Base-by-base conservation (phyloP, 2,888 invertebrate genomes). In the Cephus sareptanus region DNA sequence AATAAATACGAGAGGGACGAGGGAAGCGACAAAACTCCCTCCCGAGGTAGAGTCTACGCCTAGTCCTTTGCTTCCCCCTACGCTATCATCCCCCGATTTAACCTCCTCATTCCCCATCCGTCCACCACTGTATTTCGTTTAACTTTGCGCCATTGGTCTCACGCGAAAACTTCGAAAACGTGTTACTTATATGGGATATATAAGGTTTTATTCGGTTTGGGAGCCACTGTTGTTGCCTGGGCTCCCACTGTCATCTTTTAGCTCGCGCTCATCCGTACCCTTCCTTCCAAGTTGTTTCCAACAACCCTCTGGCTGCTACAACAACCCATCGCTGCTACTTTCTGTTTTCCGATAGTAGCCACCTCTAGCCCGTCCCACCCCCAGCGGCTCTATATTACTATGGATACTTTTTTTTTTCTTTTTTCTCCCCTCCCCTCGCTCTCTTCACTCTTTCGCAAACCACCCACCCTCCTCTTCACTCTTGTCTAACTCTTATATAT, bases 221-320 rank as follows among this genome's bases (percentile, higher is more conserved):
- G 76, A 83, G 77, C 35, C 34, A 71, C 71, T 80, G 73, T 73
- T 78, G 80, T 79, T 79, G 76, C 79, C 74, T 35, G 79, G 78
- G 70, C 77, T 56, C 81, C 82, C 82, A 79, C 79, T 84, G 83
- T 82, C 83, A 84, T 83, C 83, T 82, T 84, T 83, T 81, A 84
- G 81, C 74, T 76, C 74, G 79, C 75, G 77, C 79, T 79, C 78
- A 81, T 78, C 80, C 78, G 75, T 73, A 74, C 76, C 71, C 11
- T 31, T 71, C 13, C 75, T 69, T 56, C 56, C 56, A 56, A 56
- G 9, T 56, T 56, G 23, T 56, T 56, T 56, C 56, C 56, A 56
- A 23, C 77, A 71, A 30, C 69, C 12, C 76, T 40, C 74, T 77
- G 70, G 40, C 40, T 15, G 40, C 40, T 40, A 40, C n/a, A 15